Conservation (phyloP, 2,797 vertebrate genomes). For the Pyrocephalus nanus region DNA sequence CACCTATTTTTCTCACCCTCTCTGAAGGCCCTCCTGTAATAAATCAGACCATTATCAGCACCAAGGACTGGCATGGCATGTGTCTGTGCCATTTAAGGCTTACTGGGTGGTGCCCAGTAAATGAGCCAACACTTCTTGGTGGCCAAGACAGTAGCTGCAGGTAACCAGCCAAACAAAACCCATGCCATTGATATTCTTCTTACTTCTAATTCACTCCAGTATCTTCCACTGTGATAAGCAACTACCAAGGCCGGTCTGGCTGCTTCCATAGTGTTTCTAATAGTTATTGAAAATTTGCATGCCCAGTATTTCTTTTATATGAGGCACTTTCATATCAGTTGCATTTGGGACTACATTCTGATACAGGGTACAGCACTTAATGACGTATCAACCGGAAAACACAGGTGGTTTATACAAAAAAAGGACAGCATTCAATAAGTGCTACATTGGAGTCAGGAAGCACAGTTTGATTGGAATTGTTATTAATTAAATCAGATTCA, state of each 20-base stretch:
- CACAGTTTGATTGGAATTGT: not conserved
- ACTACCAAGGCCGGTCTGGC: not conserved
- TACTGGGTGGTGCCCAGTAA: not conserved
- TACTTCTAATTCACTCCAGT: not conserved
- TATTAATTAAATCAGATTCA: constrained; percentile 35
- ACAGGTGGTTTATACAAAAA: not conserved
- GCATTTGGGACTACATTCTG: not conserved
- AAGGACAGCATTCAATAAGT: not conserved
- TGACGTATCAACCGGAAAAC: constrained; percentile 11
- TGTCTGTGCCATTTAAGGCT: not conserved
- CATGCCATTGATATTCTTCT: not conserved
- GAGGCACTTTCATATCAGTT: not conserved
- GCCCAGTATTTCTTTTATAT: not conserved
- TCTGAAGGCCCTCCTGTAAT: not conserved
- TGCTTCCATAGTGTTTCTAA: not conserved
- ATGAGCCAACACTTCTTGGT: not conserved
- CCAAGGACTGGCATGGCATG: not conserved
- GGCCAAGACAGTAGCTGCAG: not conserved
- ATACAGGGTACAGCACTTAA: not conserved
- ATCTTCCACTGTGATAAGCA: not conserved
- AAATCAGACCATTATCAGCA: not conserved
- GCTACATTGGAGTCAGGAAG: not conserved
- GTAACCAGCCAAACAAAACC: not conserved
- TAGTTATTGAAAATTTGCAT: not conserved
- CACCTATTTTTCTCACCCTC: not conserved